Conservation (phyloP, 2,888 invertebrate species). For the Pseudococcus longispinus region DNA sequence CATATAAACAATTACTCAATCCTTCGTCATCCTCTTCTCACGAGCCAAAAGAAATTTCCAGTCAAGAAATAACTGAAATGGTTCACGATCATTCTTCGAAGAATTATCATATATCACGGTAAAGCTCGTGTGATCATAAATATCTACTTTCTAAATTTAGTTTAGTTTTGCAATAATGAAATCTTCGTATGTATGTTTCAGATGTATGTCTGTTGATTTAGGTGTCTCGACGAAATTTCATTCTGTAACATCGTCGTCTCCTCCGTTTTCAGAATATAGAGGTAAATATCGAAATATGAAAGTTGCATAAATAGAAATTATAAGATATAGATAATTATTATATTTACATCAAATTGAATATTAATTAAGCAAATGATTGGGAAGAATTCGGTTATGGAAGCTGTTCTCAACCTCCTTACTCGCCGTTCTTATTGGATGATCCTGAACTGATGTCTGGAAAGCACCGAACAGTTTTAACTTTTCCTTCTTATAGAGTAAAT, state of each 20-base stretch:
- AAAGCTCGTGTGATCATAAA: neutral
- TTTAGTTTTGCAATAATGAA: neutral
- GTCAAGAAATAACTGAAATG: slow-evolving; percentile 25
- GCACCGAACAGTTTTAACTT: slow-evolving; percentile 84
- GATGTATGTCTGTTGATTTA: slow-evolving; percentile 58
- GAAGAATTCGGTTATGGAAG: slow-evolving; percentile 48
- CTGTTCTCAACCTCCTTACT: slow-evolving; percentile 67
- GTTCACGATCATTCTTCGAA: neutral
- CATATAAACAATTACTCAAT: slow-evolving; percentile 41
- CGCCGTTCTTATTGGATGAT: slow-evolving; percentile 90
- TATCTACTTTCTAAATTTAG: too few species aligned
- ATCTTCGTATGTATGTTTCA: slow-evolving; percentile 31
- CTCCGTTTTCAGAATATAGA: slow-evolving; percentile 57
- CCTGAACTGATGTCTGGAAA: slow-evolving; percentile 90
- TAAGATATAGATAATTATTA: neutral
- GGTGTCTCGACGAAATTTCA: slow-evolving; percentile 57
- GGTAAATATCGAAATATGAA: slow-evolving; percentile 12
- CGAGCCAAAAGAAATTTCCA: neutral
- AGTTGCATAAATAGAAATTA: too few species aligned
- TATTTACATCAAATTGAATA: neutral
- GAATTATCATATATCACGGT: slow-evolving; percentile 47
- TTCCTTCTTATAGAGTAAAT: slow-evolving; percentile 81
- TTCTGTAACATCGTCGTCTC: slow-evolving; percentile 53
- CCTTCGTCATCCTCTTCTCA: neutral
- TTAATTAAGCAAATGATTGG: slow-evolving; percentile 39